Base-by-base conservation (phyloP, 64 coral and sea anemone genomes). In the Acropora tenuis region DNA sequence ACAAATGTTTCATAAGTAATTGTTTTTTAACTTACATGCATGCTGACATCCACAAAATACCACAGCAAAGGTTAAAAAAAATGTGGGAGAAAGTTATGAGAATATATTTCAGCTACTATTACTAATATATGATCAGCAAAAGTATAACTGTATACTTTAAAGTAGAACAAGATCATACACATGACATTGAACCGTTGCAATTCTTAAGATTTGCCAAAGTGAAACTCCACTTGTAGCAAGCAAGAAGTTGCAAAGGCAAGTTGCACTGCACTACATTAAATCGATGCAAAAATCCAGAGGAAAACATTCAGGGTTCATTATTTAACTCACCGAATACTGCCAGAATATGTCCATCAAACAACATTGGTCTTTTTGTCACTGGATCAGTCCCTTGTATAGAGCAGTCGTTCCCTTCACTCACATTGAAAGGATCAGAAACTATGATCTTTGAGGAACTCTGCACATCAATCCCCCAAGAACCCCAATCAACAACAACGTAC, bases 401-500 rank as follows among this genome's bases (percentile, higher is more conserved):
- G 15, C 77, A 55, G 52, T 55, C 52, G 52, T 55, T 55, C 52
- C 52, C 52, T 49, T 78, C 45, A 6, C 40, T 78, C 10, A 78
- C 40, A 9, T 11, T 13, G 46, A 78, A 55, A 55, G 52, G 52
- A 55, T 55, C 52, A 30, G 52, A 10, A 55, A 55, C 52, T 15
- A 1, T 46, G 43, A 78, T 78, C 75, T 17, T 48, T 18, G 17
- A 7, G 9, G 75, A 78, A 15, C 15, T 6, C 17, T n/a, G 9
- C 4, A 46, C 43, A 48, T 46, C 9, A 11, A 78, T 43, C 43
- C 73, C 75, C 75, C 75, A 78, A 8, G 44, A 41, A 47, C 43
- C 44, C 75, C 43, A 78, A 18, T 78, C 44, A 78, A 78, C 75
- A 78, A 78, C 75, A 78, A 78, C 11, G 43, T 78, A 78, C 40